Conservation (phyloP, 2,888 invertebrate genomes). For the Amaurobius ferox region DNA sequence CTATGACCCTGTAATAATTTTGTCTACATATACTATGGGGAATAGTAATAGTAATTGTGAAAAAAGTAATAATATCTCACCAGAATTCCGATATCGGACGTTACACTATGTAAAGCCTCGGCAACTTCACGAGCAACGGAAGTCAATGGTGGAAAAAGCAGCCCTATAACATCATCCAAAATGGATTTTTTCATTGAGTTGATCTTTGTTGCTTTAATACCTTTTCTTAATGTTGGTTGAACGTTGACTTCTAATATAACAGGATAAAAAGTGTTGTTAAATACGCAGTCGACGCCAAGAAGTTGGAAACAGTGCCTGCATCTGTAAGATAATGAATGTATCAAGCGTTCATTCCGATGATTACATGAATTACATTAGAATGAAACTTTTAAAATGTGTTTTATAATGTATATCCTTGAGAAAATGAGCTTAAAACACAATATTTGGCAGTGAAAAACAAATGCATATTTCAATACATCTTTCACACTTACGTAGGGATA, state of each 20-base stretch:
- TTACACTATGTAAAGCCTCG: slow-evolving; percentile 71
- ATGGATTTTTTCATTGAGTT: slow-evolving; percentile 73
- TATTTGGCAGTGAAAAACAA: no score
- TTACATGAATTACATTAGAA: no score
- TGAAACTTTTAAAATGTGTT: no score
- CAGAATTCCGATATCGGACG: slow-evolving; percentile 64
- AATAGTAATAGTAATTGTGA: no score
- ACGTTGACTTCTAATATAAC: slow-evolving; percentile 76
- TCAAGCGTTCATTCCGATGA: no score
- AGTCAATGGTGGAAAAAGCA: slow-evolving; percentile 74
- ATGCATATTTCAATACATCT: no score
- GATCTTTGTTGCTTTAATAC: slow-evolving; percentile 61
- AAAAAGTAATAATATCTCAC: slow-evolving; percentile 29
- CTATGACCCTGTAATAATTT: no score
- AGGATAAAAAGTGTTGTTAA: slow-evolving; percentile 77
- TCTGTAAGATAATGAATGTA: no score
- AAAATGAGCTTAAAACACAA: no score
- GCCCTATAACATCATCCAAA: slow-evolving; percentile 74
- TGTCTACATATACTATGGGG: no score
- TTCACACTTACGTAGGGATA: no score
- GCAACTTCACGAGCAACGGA: slow-evolving; percentile 75
- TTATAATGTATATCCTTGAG: no score
- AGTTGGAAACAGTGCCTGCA: slow-evolving; percentile 77
- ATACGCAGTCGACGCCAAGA: slow-evolving; percentile 76
- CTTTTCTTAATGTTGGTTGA: slow-evolving; percentile 75